Conservation (phyloP, 2,797 vertebrate genomes). For the Fundulus diaphanus region DNA sequence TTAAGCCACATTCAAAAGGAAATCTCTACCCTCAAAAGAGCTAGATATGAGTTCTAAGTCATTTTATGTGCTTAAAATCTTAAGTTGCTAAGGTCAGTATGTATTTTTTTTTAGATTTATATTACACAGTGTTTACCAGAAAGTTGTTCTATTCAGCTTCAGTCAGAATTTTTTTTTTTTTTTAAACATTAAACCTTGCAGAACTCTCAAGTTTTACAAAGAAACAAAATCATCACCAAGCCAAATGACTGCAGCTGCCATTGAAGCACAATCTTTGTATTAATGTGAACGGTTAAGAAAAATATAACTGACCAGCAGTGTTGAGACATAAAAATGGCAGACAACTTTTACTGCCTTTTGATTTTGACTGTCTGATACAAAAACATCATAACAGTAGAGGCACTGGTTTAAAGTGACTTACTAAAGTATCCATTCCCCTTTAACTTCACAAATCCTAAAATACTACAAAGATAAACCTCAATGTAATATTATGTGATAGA, state of each 20-base stretch:
- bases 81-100: not conserved
- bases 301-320: too few species aligned
- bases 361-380: too few species aligned
- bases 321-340: too few species aligned
- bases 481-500: too few species aligned
- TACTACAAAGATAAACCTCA: too few species aligned
- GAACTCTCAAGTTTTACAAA: not conserved
- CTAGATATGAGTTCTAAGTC: not conserved
- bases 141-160: not conserved
- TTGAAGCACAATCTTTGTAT: too few species aligned
- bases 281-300: too few species aligned
- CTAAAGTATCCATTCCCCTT: too few species aligned
- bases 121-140: not conserved
- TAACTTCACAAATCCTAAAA: too few species aligned
- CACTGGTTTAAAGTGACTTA: too few species aligned
- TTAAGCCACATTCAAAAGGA: conserved; percentile 46
- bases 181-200: not conserved
- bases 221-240: not conserved
- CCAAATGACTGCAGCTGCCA: not conserved
- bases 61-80: not conserved
- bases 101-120: not conserved
- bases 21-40: not conserved
- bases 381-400: too few species aligned
- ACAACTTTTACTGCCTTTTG: too few species aligned
- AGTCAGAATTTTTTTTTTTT: not conserved